phyloP scores from a whole-genome alignment of 2,113 vertebrate species.

The Cinclus cinclus region DNA sequence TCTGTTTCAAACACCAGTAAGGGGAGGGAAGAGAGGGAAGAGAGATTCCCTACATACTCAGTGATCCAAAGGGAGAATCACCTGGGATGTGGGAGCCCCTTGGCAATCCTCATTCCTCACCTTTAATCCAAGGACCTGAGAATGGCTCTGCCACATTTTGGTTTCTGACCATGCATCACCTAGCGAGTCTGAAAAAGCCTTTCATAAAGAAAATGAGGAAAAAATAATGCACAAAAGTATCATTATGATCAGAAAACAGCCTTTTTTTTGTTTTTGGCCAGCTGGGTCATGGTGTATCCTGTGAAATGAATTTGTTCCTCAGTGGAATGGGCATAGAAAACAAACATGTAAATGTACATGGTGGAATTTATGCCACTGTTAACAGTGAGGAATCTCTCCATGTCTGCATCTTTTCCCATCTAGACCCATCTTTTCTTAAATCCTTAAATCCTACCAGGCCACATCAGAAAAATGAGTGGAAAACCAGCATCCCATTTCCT shows the following conservation, averaged over 20 bases:
- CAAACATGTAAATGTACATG: not conserved
- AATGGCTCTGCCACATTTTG: not conserved
- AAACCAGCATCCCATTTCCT: not conserved
- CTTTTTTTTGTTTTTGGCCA: not conserved
- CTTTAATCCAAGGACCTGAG: not conserved
- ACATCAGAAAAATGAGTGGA: not conserved
- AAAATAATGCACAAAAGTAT: not conserved
- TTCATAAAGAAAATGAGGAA: not conserved
- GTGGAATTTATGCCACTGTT: not conserved
- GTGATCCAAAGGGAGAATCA: not conserved
- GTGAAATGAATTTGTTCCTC: not conserved
- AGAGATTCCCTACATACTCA: rapidly evolving
- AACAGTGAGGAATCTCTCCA: not conserved
- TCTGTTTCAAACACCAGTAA: not conserved
- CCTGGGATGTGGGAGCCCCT: not conserved
- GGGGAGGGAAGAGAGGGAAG: not conserved
- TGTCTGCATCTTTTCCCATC: not conserved
- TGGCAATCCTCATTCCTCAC: not conserved
- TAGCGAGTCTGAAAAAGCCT: not conserved
- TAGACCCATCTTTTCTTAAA: not conserved
- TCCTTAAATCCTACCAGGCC: not conserved
- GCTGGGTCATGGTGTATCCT: not conserved
- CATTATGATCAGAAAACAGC: not conserved
- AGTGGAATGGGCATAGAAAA: not conserved
- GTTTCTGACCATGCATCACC: not conserved